Percentiles rank a stretch among this genome's conserved stretches.
Evolutionary conservation across 2,888 invertebrate species (phyloP).

Genomic region (Macaria liturata): DNA sequence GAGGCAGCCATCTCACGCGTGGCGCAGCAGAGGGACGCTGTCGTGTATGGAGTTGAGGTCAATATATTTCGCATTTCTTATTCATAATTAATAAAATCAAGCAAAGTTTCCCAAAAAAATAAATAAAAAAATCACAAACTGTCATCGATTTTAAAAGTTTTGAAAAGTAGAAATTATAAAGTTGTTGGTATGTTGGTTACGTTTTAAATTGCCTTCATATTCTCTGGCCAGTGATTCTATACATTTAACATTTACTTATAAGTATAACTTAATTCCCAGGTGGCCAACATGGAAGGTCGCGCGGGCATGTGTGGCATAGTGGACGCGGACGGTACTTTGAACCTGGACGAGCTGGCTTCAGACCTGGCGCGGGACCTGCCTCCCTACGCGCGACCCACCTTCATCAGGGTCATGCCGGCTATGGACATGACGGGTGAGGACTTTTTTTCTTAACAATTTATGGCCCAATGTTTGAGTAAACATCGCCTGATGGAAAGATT

Average conservation of each 20-base stretch:
- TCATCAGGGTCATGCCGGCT: slow-evolving; percentile 91
- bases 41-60: slow-evolving; percentile 96
- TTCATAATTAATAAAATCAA: too few species aligned
- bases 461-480: too few species aligned
- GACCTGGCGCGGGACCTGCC: slow-evolving; percentile 89
- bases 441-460: not conserved
- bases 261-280: slow-evolving; percentile 55
- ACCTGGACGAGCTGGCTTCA: slow-evolving; percentile 83
- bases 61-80: not conserved
- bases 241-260: too few species aligned
- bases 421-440: slow-evolving; percentile 94
- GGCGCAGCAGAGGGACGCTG: slow-evolving; percentile 92
- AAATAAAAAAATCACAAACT: too few species aligned
- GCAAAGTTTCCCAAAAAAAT: too few species aligned
- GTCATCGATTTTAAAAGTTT: too few species aligned
- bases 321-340: slow-evolving; percentile 87
- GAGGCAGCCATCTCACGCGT: slow-evolving; percentile 95
- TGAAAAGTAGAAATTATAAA: too few species aligned
- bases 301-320: slow-evolving; percentile 98
- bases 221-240: too few species aligned
- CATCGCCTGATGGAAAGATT: too few species aligned
- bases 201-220: too few species aligned
- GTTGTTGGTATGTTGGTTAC: too few species aligned
- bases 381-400: slow-evolving; percentile 94
- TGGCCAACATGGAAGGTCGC: slow-evolving; percentile 91